Evolutionary conservation across 2,113 vertebrate genomes (phyloP), one percentile per base, ranked within the genome.

Genomic region (Melanerpes aurifrons): DNA sequence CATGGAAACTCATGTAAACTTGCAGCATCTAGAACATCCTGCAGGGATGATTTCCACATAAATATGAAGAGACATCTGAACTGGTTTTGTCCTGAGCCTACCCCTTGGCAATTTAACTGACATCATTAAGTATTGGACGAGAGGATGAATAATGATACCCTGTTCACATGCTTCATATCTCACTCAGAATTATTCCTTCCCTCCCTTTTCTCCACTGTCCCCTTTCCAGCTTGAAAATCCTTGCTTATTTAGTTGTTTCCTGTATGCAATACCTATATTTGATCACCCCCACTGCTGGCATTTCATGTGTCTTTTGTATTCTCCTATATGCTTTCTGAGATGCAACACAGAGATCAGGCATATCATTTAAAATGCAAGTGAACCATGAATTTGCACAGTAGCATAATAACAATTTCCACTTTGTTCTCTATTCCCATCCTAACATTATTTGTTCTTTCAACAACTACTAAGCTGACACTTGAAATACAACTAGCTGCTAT

Each of bases 391-490:
- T 28, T 77, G 26, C 40, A 80, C 26, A 48, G 56, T 6, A 63
- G 75, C 47, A 63, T 6, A 70, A 89, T 63, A 80, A 89, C 29
- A 8, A 81, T 69, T 94, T 69, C 72, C 58, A 81, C 28, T 83
- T 83, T 8, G 32, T 53, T 72, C 69, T 86, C 69, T 68, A 48
- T 50, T 82, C 56, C 50, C 24, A 75, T 63, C 58, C 66, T 87
- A 84, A 75, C 37, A 56, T 80, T 87, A 86, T 87, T 93, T 86
- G 9, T 40, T 62, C 75, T 92, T 94, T 87, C 37, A 82, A 72
- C 45, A 71, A 58, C n/a, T 84, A 57, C 75, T 45, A 26, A 19
- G 66, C 75, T 83, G 85, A 87, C 48, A 92, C 68, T 91, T 93
- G 75, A 80, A 91, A 77, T 54, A 81, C 53, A 90, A 54, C 54